phyloP scores from a whole-genome alignment of 1,140 invertebrate species.

The Zaprionus kolodkinae region DNA sequence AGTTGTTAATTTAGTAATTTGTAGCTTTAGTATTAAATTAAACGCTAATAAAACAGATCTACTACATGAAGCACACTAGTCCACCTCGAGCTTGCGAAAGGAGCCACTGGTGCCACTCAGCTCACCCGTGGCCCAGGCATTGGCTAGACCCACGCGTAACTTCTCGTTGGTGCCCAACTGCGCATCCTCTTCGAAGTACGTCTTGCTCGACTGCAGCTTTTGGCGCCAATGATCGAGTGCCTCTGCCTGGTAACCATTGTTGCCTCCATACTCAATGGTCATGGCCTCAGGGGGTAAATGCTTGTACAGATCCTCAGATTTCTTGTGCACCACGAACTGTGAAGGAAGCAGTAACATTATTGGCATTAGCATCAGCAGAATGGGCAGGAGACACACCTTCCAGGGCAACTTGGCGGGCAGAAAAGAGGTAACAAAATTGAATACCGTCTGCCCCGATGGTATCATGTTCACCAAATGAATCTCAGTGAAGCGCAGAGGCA shows the following conservation, averaged over 20 bases:
- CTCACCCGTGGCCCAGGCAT: conserved; percentile 59
- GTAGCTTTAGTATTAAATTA: conserved; percentile 64
- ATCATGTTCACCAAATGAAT: conserved; percentile 81
- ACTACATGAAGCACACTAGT: conserved; percentile 43
- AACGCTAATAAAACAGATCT: conserved; percentile 39
- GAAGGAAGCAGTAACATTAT: conserved; percentile 14
- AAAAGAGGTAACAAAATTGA: conserved; percentile 85
- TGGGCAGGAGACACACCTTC: conserved; percentile 78
- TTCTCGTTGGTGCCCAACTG: conserved; percentile 86
- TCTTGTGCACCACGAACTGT: conserved; percentile 85
- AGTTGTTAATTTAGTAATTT: conserved; percentile 60
- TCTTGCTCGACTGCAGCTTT: conserved; percentile 83
- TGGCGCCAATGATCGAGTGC: conserved; percentile 85
- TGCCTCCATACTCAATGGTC: conserved; percentile 86
- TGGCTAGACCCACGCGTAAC: conserved; percentile 79
- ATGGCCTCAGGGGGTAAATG: conserved; percentile 85
- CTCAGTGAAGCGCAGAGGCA: conserved; percentile 66
- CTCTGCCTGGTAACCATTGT: conserved; percentile 84
- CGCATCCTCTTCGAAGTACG: conserved; percentile 85
- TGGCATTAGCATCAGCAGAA: background rate
- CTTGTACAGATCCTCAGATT: conserved; percentile 84
- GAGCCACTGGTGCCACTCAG: conserved; percentile 84
- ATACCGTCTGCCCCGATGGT: conserved; percentile 84
- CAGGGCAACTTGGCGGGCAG: conserved; percentile 85
- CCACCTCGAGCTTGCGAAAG: conserved; percentile 84